Conservation (phyloP, 2,797 vertebrate species). For the Mormyrops attenuatus region DNA sequence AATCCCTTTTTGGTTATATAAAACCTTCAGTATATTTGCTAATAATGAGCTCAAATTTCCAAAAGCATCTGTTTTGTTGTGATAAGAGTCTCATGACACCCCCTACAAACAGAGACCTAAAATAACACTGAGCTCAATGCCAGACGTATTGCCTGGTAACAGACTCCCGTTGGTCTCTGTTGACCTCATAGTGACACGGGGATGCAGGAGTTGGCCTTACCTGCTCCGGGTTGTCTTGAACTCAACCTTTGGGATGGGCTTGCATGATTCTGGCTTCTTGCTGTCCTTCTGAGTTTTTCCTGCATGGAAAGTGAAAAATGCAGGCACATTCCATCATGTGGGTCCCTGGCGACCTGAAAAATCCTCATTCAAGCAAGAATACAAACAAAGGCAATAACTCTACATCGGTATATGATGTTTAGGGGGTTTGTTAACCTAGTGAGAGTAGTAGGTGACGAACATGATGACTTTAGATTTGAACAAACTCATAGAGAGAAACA, state of each 20-base stretch:
- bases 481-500: not conserved
- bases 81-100: not conserved
- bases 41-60: slow-evolving; percentile 9
- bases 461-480: not conserved
- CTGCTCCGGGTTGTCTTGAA: slow-evolving; percentile 91
- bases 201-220: slow-evolving; percentile 48
- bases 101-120: not conserved
- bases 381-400: not conserved
- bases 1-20: not conserved
- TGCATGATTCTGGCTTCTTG: slow-evolving; percentile 90
- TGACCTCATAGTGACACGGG: not conserved
- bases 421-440: not conserved
- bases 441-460: not conserved
- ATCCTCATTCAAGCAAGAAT: not conserved
- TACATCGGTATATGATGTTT: not conserved
- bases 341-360: not conserved
- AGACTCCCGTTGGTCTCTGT: not conserved
- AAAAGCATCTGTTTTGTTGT: slow-evolving; percentile 10
- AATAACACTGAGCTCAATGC: not conserved
- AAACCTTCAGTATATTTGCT: slow-evolving; percentile 2
- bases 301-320: slow-evolving; percentile 44
- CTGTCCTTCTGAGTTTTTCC: slow-evolving; percentile 90
- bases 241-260: slow-evolving; percentile 96
- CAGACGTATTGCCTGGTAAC: not conserved
- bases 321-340: not conserved